Percentiles rank a stretch among this genome's conserved stretches.
Evolutionary conservation across 2,888 invertebrate genomes (phyloP).

Genomic region (Hololepta plana): DNA sequence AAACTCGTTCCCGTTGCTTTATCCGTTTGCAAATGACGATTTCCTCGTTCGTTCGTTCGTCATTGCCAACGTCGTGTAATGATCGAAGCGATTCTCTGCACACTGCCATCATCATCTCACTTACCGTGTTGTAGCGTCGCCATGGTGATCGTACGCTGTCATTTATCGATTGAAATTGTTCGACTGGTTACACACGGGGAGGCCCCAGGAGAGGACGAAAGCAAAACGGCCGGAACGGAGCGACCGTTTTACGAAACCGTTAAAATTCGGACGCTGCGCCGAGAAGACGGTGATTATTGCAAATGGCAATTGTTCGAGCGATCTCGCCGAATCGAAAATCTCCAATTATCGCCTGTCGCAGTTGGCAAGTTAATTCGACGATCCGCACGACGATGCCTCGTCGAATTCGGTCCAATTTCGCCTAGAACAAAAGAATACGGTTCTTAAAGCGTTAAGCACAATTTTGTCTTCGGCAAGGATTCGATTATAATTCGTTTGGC

Average conservation of each 20-base stretch:
- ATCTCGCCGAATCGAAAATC: no score
- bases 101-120: constrained; percentile 1
- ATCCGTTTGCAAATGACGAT: background rate
- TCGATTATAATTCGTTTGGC: no score
- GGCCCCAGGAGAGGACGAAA: no score
- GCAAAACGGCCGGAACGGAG: constrained; percentile 9
- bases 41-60: constrained; percentile 1
- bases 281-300: constrained; percentile 3
- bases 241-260: constrained; percentile 6
- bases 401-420: no score
- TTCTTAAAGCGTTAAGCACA: no score
- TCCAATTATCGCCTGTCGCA: no score
- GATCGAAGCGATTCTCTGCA: background rate
- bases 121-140: constrained; percentile 13
- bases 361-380: no score
- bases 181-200: no score
- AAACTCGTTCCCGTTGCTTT: no score
- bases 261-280: background rate
- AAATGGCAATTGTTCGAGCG: constrained; percentile 2
- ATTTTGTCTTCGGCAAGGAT: no score
- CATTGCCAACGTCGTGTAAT: constrained; percentile 2
- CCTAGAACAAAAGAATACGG: no score
- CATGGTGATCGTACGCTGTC: constrained; percentile 12
- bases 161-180: constrained; percentile 13
- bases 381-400: no score